These are phyloP conservation scores for Coenonympha glycerion DNA, from an alignment of 2,888 invertebrate species.

Conservation along the genomic window DNA sequence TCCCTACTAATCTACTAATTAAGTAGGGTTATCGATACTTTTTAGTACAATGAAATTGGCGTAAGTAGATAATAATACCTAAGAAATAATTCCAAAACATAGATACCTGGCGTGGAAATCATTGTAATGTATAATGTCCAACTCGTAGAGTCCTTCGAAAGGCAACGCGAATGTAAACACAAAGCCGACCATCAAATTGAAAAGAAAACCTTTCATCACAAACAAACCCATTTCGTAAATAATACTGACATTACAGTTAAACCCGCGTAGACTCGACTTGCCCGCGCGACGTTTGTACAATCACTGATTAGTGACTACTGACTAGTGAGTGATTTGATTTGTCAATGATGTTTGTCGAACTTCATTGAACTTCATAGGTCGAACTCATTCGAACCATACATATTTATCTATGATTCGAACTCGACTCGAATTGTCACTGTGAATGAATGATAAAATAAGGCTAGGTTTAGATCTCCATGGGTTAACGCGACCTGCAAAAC, in stretches of 20 bases:
- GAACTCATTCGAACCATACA: too few species aligned
- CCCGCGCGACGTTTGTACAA: conserved; percentile 17
- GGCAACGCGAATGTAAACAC: conserved; percentile 45
- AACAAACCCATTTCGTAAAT: conserved; percentile 21
- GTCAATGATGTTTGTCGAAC: too few species aligned
- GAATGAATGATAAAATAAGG: background rate
- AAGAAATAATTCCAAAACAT: conserved; percentile 29
- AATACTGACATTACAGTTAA: conserved; percentile 9
- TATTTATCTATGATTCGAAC: too few species aligned
- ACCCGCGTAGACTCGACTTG: too few species aligned
- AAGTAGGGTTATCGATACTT: too few species aligned
- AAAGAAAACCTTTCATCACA: conserved; percentile 25
- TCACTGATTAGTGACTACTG: conserved; percentile 20
- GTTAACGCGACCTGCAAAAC: background rate
- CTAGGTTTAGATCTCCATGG: background rate
- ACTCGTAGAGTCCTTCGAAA: conserved; percentile 63
- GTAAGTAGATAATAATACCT: too few species aligned
- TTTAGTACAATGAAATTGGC: too few species aligned
- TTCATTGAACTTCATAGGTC: too few species aligned
- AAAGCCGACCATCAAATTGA: conserved; percentile 27
- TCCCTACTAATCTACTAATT: too few species aligned
- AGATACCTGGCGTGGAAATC: conserved; percentile 78
- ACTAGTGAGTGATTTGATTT: too few species aligned
- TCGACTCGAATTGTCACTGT: background rate
- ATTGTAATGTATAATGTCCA: conserved; percentile 76